Evolutionary conservation across 1,140 invertebrate species (phyloP).

Genomic region (Cydia pomonella): DNA sequence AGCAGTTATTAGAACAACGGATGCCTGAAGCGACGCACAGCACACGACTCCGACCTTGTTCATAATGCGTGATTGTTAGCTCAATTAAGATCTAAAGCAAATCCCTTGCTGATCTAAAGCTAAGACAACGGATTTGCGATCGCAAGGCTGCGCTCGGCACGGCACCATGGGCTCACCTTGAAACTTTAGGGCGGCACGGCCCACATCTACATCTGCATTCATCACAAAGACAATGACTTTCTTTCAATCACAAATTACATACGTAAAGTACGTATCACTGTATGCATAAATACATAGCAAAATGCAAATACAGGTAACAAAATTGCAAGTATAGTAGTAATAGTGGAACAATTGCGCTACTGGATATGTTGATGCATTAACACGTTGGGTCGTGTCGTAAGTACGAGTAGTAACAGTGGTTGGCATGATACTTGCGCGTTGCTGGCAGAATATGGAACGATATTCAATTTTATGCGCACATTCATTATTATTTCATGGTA

Average conservation of each 20-base stretch:
- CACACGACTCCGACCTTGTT: slow-evolving; percentile 53
- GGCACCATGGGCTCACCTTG: slow-evolving; percentile 43
- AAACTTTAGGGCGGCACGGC: slow-evolving; percentile 22
- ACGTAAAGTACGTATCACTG: not conserved
- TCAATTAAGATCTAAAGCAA: slow-evolving; percentile 65
- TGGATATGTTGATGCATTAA: not conserved
- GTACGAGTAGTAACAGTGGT: not conserved
- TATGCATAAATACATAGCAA: not conserved
- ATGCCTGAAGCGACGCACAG: slow-evolving; percentile 49
- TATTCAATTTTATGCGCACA: slow-evolving; percentile 28
- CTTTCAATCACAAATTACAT: slow-evolving; percentile 6
- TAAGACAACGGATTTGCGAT: slow-evolving; percentile 50
- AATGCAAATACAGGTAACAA: not conserved
- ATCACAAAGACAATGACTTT: slow-evolving; percentile 5
- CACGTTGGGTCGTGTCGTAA: slow-evolving; percentile 23
- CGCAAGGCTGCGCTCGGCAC: slow-evolving; percentile 51
- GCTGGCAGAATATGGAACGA: slow-evolving; percentile 21
- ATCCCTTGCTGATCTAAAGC: slow-evolving; percentile 32
- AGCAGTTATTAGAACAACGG: slow-evolving; percentile 42
- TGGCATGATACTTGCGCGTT: slow-evolving; percentile 22
- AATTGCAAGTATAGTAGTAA: slow-evolving; percentile 3
- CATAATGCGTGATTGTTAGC: slow-evolving; percentile 67
- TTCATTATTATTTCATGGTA: not conserved
- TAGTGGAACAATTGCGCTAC: not conserved
- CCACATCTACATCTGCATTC: slow-evolving; percentile 12